Evolutionary conservation across 2,113 vertebrate genomes (phyloP).

Genomic region (Brachyhypopomus occidentalis): DNA sequence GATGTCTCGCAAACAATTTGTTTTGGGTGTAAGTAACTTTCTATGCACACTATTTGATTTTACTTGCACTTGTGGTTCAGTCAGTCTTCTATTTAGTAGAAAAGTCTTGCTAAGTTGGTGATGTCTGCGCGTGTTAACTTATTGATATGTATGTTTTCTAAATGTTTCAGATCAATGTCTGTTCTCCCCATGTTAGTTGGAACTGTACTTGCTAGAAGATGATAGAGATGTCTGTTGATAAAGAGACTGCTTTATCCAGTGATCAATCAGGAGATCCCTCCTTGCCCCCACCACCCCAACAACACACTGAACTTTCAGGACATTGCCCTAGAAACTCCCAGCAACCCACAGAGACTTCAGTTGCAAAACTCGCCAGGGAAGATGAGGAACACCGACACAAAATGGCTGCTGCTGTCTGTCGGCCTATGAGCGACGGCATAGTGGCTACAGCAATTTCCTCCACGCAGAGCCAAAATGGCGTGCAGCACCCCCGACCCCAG

Average conservation of each 20-base stretch:
- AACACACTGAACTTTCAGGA: conserved; percentile 59
- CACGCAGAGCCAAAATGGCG: conserved; percentile 70
- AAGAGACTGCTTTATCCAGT: conserved; percentile 69
- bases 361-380: conserved; percentile 50
- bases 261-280: conserved; percentile 57
- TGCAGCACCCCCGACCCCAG: conserved; percentile 76
- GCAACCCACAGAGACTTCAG: conserved; percentile 54
- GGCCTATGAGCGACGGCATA: background rate
- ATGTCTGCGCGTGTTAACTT: background rate
- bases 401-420: no score
- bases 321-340: conserved; percentile 51
- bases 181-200: conserved; percentile 46
- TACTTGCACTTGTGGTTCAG: no score
- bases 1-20: no score
- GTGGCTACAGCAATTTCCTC: background rate
- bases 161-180: conserved; percentile 61
- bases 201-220: conserved; percentile 45
- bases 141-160: conserved; percentile 21
- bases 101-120: no score
- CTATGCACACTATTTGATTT: no score
- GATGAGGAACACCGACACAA: conserved; percentile 3
- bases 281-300: conserved; percentile 56
- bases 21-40: no score
- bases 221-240: conserved; percentile 75
- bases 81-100: no score